Conservation (phyloP, 2,113 vertebrate species). For the Symphodus melops region DNA sequence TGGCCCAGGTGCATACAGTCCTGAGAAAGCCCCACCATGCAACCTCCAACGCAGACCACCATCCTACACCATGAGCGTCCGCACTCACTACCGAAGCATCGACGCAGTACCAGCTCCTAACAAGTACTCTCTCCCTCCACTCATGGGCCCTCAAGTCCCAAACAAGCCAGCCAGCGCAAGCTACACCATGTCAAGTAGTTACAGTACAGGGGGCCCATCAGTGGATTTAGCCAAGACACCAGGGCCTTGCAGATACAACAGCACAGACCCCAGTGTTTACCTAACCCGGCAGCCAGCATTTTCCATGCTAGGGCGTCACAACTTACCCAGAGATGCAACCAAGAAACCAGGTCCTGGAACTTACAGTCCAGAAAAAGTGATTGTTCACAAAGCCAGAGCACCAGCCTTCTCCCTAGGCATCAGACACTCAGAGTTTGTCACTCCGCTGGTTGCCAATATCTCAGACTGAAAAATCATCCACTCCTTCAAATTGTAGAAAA, state of each 20-base stretch:
- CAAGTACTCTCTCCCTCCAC: constrained; percentile 85
- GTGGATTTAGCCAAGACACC: constrained; percentile 85
- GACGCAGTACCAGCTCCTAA: constrained; percentile 86
- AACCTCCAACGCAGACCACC: constrained; percentile 81
- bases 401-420: constrained; percentile 87
- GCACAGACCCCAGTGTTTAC: constrained; percentile 83
- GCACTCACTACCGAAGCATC: constrained; percentile 76
- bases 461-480: constrained; percentile 59
- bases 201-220: constrained; percentile 63
- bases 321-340: constrained; percentile 44
- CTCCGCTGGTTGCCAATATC: constrained; percentile 74
- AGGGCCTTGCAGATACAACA: constrained; percentile 86
- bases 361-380: constrained; percentile 86
- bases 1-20: constrained; percentile 88
- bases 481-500: not conserved
- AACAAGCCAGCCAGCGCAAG: constrained; percentile 85
- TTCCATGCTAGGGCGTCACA: constrained; percentile 85
- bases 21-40: constrained; percentile 80
- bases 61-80: constrained; percentile 85
- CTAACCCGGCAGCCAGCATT: constrained; percentile 82
- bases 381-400: constrained; percentile 74
- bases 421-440: constrained; percentile 84
- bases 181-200: constrained; percentile 80
- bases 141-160: constrained; percentile 84
- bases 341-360: constrained; percentile 85